Base-by-base conservation (phyloP, 2,888 invertebrate species). In the Catocala sponsa region DNA sequence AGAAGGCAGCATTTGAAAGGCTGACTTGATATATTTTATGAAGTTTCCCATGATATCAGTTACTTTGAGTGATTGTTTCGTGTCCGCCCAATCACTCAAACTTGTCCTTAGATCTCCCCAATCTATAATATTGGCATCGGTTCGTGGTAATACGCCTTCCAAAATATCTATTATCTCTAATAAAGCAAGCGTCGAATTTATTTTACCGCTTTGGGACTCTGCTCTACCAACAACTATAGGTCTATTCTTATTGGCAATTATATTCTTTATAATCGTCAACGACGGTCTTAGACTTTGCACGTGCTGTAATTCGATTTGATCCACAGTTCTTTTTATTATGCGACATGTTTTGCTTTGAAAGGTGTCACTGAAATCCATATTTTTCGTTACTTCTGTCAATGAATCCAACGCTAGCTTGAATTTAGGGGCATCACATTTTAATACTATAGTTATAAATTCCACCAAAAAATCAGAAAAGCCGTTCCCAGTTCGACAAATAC, bases 51-150 rank as follows among this genome's bases (percentile, higher is more conserved):
- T 7, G 7, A 46, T 46, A 7, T 46, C 46, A 10, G 9, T 13
- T 7, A 46, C 6, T 9, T 46, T 15, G 25, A 25, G 2, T 7
- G 11, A 46, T 2, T 15, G 9, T 46, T 9, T 46, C 4, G 13
- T 9, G 7, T 46, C 9, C 4, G 46, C 46, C 46, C 46, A 46
- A 9, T 46, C 9, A 9, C 7, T 15, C 15, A 46, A 9, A 15
- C 46, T 46, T 10, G 41, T 50, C 32, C 42, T 35, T 25, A 41
- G 43, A 57, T 46, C 46, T 15, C 46, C 46, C 46, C 46, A 46
- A 6, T 46, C 15, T 11, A 38, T 53, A 1, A 53, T 53, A 42
- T 25, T 25, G n/a, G 38, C 41, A 15, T 53, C 42, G 5, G 53
- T 42, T 13, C 38, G 41, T 4, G 41, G 46, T 15, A 46, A 15